phyloP scores from a whole-genome alignment of 2,888 invertebrate species.

The Liodrosophila aerea region DNA sequence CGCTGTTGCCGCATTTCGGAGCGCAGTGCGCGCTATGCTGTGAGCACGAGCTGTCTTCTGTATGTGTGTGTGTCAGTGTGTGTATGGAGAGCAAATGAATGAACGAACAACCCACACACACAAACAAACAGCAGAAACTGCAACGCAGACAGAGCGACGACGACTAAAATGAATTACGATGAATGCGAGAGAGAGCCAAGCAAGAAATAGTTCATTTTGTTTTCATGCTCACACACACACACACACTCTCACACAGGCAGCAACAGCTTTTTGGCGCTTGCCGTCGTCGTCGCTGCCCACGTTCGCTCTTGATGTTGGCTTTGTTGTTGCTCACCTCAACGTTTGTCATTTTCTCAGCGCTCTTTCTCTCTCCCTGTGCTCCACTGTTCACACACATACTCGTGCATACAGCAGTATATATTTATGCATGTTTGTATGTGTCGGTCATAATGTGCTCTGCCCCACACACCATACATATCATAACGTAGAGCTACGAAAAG shows the following conservation, averaged over 20 bases:
- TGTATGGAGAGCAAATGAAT: slow-evolving; percentile 36
- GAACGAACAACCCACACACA: slow-evolving; percentile 35
- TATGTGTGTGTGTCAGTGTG: slow-evolving; percentile 12
- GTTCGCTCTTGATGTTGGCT: slow-evolving; percentile 19
- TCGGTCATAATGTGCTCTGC: slow-evolving; percentile 20
- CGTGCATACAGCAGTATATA: background rate
- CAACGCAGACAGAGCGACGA: slow-evolving; percentile 60
- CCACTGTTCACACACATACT: slow-evolving; percentile 8
- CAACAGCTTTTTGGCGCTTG: slow-evolving; percentile 42
- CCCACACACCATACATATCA: slow-evolving; percentile 9
- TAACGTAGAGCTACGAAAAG: slow-evolving; percentile 44
- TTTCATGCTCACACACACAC: slow-evolving; percentile 34
- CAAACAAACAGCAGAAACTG: slow-evolving; percentile 21
- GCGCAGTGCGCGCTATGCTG: slow-evolving; percentile 41
- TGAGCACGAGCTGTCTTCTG: slow-evolving; percentile 26
- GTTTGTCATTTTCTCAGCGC: slow-evolving; percentile 43
- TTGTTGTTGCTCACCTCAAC: slow-evolving; percentile 44
- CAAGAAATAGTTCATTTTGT: slow-evolving; percentile 50
- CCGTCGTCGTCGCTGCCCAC: too few relatives aligned
- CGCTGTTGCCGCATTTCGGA: slow-evolving; percentile 86
- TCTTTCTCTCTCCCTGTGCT: slow-evolving; percentile 9
- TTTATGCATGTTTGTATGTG: slow-evolving; percentile 10
- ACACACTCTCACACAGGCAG: slow-evolving; percentile 2
- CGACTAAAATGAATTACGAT: slow-evolving; percentile 45
- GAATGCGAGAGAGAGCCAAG: slow-evolving; percentile 21